Evolutionary conservation across 2,888 invertebrate species (phyloP), one percentile per base, ranked within the genome.

Genomic region (Coremacera marginata): DNA sequence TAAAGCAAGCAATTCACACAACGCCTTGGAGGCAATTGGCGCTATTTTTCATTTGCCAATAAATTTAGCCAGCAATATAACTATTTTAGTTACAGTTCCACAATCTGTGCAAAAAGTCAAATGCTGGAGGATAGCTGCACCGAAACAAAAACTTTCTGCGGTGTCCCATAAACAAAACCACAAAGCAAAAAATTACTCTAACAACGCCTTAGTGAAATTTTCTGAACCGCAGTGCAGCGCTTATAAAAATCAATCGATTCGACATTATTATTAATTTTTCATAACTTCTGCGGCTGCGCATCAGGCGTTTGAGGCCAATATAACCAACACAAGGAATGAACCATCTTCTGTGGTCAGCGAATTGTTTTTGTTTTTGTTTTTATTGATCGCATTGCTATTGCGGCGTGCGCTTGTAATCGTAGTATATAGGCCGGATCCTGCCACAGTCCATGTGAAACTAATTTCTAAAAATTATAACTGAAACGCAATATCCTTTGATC

Each of bases 211-310:
- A 49, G 22, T 63, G 62, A 27, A 71, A 57, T 19, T 55, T 57
- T 57, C 37, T 57, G 71, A 71, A 44, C 25, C 49, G 51, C 27
- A 37, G 27, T 16, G 34, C 68, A 68, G 7, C 7, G 52, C 51
- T n/a, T 27, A 78, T 76, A 81, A 81, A 87, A 87, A 87, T 87
- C 87, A 87, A 87, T 87, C 87, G 87, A 87, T 87, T 87, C 87
- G 87, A 87, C 87, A 86, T 87, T 87, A 87, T 87, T 87, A 87
- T 87, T 87, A 87, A 87, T 87, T 87, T 87, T 87, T 87, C 87
- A 87, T 87, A 87, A 87, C 87, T 87, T 87, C 87, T 87, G 87
- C 85, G 84, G 83, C 82, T 83, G 82, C 73, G 78, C 79, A 80
- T 80, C 79, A 55, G 55, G 37, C 67, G 27, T 60, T 22, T 16